Evolutionary conservation across 2,113 vertebrate species (phyloP), one percentile per base, ranked within the genome.

Genomic region (Rynchops niger): DNA sequence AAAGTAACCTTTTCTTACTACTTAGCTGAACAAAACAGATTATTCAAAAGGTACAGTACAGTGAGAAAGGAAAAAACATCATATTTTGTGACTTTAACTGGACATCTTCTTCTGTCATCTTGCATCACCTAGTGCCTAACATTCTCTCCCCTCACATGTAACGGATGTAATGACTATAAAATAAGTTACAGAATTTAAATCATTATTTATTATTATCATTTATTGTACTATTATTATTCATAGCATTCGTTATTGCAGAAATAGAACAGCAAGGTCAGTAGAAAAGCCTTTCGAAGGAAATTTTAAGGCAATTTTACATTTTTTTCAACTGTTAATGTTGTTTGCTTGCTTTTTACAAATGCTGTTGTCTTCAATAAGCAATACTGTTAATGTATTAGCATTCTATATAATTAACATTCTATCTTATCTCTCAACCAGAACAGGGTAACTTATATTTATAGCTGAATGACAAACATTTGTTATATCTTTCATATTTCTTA

Each of bases 401-500:
- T 76, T 79, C 40, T 29, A 32, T 58, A 52, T 40, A 76, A 85
- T 82, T 81, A 91, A 66, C 53, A 84, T 91, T 62, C n/a, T 82
- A 29, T 79, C 47, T 77, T 43, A 62, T 62, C 25, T 65, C 47
- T 94, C 59, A 84, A 13, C 9, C 27, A 76, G 34, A 95, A 79
- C 40, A 84, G 16, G 27, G 25, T 52, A 94, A 71, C 34, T 77
- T 5, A 5, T 72, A 34, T 47, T 90, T 85, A 91, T 13, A 94
- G 52, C n/a, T 82, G 36, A 89, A 81, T 32, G n/a, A 72, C 27
- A 95, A 85, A 73, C 18, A 76, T 53, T 88, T 83, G 25, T 92
- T 66, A 11, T 52, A 79, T 80, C 93, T 86, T 87, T 95, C 76
- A 77, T 47, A 96, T 73, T 93, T 93, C 80, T 82, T 88, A 94